phyloP scores from a whole-genome alignment of 1,140 invertebrate species.

The Panagrolaimus sp. region DNA sequence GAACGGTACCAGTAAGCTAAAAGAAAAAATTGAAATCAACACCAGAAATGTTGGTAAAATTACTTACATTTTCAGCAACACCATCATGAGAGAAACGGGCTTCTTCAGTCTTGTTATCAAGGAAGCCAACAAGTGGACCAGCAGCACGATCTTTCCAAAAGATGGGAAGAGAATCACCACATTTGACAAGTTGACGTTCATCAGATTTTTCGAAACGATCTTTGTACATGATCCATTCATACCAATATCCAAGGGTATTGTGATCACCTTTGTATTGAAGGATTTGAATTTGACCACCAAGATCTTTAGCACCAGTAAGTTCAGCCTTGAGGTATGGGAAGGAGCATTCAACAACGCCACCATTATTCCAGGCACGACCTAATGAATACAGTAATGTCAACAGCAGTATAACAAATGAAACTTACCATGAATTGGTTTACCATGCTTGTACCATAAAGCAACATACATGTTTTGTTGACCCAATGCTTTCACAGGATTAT shows the following conservation, averaged over 20 bases:
- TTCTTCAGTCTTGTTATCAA: constrained; percentile 45
- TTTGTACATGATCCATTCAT: constrained; percentile 47
- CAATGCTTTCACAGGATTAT: too few relatives aligned
- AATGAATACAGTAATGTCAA: neutral
- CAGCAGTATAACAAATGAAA: constrained; percentile 29
- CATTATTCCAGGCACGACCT: constrained; percentile 45
- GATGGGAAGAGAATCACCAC: constrained; percentile 39
- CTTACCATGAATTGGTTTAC: constrained; percentile 29
- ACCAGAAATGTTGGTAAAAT: constrained; percentile 19
- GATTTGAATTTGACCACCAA: constrained; percentile 46
- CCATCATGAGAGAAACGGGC: constrained; percentile 36
- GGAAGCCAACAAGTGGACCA: constrained; percentile 29
- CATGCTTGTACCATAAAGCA: constrained; percentile 49
- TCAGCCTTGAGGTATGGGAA: constrained; percentile 46
- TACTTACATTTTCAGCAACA: constrained; percentile 20
- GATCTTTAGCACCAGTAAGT: constrained; percentile 37
- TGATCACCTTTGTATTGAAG: constrained; percentile 42
- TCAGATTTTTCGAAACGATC: constrained; percentile 33
- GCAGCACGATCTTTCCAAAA: constrained; percentile 30
- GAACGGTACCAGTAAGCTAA: constrained; percentile 27
- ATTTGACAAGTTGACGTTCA: constrained; percentile 23
- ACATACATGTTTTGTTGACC: constrained; percentile 46
- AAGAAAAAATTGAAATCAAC: neutral
- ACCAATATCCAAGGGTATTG: constrained; percentile 40
- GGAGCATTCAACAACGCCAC: constrained; percentile 38